Evolutionary conservation across 2,113 vertebrate species (phyloP).

Genomic region (Anolis sagrei): DNA sequence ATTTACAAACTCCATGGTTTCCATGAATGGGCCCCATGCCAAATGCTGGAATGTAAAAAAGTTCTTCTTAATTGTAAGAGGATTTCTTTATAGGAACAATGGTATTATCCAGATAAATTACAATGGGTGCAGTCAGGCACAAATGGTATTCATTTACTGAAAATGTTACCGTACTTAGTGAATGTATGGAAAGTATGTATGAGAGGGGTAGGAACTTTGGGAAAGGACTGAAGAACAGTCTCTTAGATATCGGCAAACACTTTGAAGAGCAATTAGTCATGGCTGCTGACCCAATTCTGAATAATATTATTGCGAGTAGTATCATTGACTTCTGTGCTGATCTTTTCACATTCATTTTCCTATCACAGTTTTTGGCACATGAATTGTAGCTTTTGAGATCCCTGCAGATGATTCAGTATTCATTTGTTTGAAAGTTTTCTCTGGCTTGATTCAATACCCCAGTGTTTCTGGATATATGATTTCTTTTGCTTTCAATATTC

Average conservation of each 20-base stretch:
- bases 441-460: neutral
- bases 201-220: neutral
- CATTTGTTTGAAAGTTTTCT: neutral
- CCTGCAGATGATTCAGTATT: conserved; percentile 31
- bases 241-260: neutral
- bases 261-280: neutral
- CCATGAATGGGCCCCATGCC: neutral
- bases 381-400: conserved; percentile 37
- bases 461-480: neutral
- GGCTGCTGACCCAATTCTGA: neutral
- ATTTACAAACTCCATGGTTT: no score
- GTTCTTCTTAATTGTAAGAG: neutral
- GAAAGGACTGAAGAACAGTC: neutral
- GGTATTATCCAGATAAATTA: neutral
- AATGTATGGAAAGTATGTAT: neutral
- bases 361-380: conserved; percentile 24
- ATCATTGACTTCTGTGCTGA: neutral
- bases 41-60: neutral
- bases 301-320: conserved; percentile 6
- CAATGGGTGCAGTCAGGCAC: neutral
- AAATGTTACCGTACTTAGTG: conserved; percentile 3
- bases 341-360: neutral
- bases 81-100: neutral
- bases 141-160: neutral
- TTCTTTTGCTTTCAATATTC: neutral